Percentiles rank a stretch among this genome's conserved stretches.
phyloP scores from a whole-genome alignment of 2,797 vertebrate species.

The Amniataba percoides region DNA sequence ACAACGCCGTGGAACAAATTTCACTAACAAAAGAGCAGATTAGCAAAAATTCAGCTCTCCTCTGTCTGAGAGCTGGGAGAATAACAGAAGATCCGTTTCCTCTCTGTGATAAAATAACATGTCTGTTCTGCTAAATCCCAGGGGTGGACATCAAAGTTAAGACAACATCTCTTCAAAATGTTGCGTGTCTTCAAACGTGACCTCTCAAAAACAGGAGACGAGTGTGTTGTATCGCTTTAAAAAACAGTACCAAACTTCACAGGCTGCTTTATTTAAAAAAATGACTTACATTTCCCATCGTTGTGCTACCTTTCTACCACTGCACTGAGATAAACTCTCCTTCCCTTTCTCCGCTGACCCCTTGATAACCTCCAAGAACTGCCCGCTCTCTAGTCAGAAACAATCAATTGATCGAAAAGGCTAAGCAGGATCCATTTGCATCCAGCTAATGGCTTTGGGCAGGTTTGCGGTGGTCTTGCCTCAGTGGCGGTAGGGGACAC shows the following conservation, averaged over 20 bases:
- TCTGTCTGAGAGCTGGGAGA: slow-evolving; percentile 19
- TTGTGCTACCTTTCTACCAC: slow-evolving; percentile 13
- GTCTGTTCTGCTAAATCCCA: not conserved
- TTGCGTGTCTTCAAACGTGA: not conserved
- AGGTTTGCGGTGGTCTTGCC: slow-evolving; percentile 13
- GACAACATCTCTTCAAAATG: not conserved
- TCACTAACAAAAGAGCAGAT: slow-evolving; percentile 21
- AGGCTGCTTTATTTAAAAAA: slow-evolving; percentile 15
- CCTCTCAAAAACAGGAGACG: not conserved
- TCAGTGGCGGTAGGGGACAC: slow-evolving; percentile 11
- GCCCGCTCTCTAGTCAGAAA: slow-evolving; percentile 38
- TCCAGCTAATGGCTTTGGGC: slow-evolving; percentile 49
- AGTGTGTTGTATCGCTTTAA: not conserved
- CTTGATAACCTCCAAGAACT: slow-evolving; percentile 36
- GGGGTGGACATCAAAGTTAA: not conserved
- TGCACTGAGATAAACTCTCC: slow-evolving; percentile 2
- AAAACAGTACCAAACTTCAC: not conserved
- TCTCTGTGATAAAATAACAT: slow-evolving; percentile 3
- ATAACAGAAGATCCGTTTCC: slow-evolving; percentile 3
- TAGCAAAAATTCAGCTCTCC: slow-evolving; percentile 21
- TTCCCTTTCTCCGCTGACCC: slow-evolving; percentile 32
- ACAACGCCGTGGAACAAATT: slow-evolving; percentile 27
- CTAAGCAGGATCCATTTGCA: slow-evolving; percentile 54
- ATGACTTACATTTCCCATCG: not conserved
- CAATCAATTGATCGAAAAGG: slow-evolving; percentile 53